Evolutionary conservation across 2,113 vertebrate genomes (phyloP).

Genomic region (Uria aalge): DNA sequence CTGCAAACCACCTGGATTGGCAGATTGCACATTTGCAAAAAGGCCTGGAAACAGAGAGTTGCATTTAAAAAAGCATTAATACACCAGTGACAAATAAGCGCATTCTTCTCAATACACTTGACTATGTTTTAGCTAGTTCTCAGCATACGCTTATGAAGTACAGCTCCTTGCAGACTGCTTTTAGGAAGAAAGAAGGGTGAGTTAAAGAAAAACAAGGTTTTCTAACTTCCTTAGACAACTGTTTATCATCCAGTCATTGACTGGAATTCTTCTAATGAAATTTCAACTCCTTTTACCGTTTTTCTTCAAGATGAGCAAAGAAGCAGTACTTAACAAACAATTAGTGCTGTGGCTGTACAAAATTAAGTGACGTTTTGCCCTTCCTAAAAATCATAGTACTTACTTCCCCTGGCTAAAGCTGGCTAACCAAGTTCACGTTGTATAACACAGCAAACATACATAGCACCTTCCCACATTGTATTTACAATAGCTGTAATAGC

Average conservation of each 20-base stretch:
- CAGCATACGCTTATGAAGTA: neutral
- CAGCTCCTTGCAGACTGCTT: neutral
- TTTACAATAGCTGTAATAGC: neutral
- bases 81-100: constrained; percentile 3
- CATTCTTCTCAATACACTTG: neutral
- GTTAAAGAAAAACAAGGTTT: neutral
- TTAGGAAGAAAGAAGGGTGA: neutral
- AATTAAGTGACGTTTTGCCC: neutral
- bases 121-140: neutral
- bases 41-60: constrained; percentile 76
- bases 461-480: neutral
- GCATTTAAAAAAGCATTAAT: constrained; percentile 32
- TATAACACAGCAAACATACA: neutral
- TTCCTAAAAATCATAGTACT: neutral
- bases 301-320: constrained; percentile 7
- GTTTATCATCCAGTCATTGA: neutral
- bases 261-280: neutral
- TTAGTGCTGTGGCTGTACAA: neutral
- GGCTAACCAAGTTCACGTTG: neutral
- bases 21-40: constrained; percentile 90
- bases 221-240: neutral
- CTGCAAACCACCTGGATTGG: constrained; percentile 83
- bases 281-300: neutral
- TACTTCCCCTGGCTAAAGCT: neutral
- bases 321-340: neutral